Percentiles rank a stretch among this genome's conserved stretches.
Conservation (phyloP, 2,113 vertebrate genomes). For the Excalfactoria chinensis region DNA sequence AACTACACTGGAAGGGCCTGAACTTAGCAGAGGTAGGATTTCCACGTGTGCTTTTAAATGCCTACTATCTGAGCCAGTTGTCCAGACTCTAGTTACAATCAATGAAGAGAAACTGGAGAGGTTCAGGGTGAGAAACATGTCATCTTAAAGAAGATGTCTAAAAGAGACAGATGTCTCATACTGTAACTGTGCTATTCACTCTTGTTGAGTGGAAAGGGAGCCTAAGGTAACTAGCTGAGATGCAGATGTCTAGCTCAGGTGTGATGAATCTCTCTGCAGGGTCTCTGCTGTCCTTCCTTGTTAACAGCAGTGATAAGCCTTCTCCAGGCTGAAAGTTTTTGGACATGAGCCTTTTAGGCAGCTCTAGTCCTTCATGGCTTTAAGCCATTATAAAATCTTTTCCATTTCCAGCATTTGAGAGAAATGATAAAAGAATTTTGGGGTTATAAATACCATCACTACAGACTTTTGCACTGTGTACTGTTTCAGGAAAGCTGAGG, state of each 20-base stretch:
- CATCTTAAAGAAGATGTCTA: neutral
- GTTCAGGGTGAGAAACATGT: neutral
- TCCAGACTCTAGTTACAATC: neutral
- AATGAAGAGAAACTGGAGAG: neutral
- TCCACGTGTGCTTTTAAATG: neutral
- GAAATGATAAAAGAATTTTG: neutral
- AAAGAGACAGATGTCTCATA: conserved; percentile 4
- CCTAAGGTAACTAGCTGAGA: conserved; percentile 32
- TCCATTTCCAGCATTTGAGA: neutral
- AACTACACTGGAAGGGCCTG: neutral
- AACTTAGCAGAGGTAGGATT: neutral
- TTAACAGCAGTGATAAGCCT: neutral
- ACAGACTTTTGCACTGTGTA: neutral
- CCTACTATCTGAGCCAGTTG: neutral
- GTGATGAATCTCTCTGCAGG: conserved; percentile 27
- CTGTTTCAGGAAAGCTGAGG: neutral
- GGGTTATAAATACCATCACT: neutral
- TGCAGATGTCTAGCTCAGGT: conserved; percentile 36
- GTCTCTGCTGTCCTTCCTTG: conserved; percentile 11
- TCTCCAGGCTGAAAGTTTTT: neutral
- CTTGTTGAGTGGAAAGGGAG: conserved; percentile 25
- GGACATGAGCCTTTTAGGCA: neutral
- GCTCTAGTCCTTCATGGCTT: neutral
- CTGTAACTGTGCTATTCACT: neutral
- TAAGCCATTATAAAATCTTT: neutral